Evolutionary conservation across 2,113 vertebrate species (phyloP).

Genomic region (Malurus elegans): DNA sequence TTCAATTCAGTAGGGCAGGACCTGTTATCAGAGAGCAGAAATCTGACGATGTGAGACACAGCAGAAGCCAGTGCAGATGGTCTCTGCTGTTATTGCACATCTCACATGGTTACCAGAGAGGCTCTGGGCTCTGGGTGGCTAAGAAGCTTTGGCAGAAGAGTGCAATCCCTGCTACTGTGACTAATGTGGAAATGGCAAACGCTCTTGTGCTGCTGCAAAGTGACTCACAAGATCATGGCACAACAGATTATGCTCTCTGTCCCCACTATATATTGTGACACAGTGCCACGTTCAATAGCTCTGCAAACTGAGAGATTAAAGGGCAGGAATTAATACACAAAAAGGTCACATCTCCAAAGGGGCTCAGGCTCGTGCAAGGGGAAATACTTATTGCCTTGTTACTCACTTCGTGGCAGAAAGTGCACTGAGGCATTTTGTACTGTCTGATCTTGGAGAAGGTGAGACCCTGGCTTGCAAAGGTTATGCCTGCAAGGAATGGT

Average conservation of each 20-base stretch:
- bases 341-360: neutral
- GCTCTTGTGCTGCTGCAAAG: neutral
- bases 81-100: neutral
- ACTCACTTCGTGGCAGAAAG: neutral
- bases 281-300: neutral
- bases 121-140: neutral
- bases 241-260: slow-evolving; percentile 1
- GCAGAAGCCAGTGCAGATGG: neutral
- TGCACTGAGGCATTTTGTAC: neutral
- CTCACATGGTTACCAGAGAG: neutral
- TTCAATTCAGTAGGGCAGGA: neutral
- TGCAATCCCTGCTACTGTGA: neutral
- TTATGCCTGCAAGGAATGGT: neutral
- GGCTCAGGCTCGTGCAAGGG: neutral
- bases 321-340: neutral
- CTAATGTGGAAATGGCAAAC: neutral
- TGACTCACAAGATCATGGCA: slow-evolving; percentile 3
- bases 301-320: slow-evolving; percentile 17
- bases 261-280: neutral
- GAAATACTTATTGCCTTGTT: neutral
- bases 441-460: neutral
- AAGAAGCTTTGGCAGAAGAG: neutral
- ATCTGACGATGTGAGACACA: neutral
- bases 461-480: neutral
- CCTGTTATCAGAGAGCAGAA: neutral